These are phyloP conservation scores for Frankliniella intonsa DNA, from an alignment of 2,888 invertebrate genomes.

Conservation along the genomic window DNA sequence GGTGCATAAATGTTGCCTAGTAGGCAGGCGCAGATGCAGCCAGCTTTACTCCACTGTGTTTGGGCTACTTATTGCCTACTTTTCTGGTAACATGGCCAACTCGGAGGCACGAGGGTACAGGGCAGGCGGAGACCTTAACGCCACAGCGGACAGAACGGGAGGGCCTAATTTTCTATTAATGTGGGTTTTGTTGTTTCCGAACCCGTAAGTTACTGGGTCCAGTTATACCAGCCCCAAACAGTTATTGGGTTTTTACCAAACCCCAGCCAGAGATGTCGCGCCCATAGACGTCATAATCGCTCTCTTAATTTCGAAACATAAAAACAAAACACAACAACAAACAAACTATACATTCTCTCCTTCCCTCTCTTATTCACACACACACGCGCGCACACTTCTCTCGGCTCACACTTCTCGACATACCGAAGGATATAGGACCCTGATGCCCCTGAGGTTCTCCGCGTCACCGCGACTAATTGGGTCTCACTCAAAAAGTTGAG, in stretches of 20 bases:
- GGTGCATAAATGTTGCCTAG: no score
- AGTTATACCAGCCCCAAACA: no score
- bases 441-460: neutral
- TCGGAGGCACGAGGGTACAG: neutral
- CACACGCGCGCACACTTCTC: neutral
- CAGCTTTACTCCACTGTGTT: no score
- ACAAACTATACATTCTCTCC: neutral
- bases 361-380: neutral
- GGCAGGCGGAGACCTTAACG: neutral
- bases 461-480: constrained; percentile 19
- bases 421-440: neutral
- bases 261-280: no score
- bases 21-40: no score
- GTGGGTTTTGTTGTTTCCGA: constrained; percentile 34
- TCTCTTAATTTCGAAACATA: neutral
- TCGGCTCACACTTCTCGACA: neutral
- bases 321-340: no score
- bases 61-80: no score
- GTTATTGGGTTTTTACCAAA: no score
- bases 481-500: neutral
- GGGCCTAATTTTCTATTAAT: constrained; percentile 33
- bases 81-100: no score
- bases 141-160: constrained; percentile 30
- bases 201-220: no score
- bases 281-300: no score